Evolutionary conservation across 2,888 invertebrate species (phyloP), one percentile per base, ranked within the genome.

Genomic region (Cataglyphis livida): DNA sequence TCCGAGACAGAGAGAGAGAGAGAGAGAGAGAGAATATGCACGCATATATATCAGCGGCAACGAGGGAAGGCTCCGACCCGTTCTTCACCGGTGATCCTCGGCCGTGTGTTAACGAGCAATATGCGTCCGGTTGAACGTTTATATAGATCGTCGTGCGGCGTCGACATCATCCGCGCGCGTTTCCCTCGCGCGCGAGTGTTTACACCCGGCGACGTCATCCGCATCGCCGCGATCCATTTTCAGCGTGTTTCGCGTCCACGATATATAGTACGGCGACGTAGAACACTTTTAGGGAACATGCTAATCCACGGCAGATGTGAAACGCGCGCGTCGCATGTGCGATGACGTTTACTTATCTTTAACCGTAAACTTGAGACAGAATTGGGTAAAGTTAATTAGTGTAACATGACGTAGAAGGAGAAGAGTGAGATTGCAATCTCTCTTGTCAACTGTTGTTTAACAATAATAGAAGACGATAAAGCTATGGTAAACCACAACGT

Each of bases 101-200:
- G 83, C 82, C 84, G 85, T 85, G 85, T 83, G 86, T 89, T 87
- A 88, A 89, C 88, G 88, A 88, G 87, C 88, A 84, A 89, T 88
- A 84, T 85, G 85, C 84, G 89, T 89, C 89, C 86, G 84, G 85
- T 85, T 73, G 71, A 86, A 81, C 88, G 84, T 88, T 88, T 88
- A 87, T 89, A 89, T 88, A 89, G 88, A 89, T 87, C 88, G 84
- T 75, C 81, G 28, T 28, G 54, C 41, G 51, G 66, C 76, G 57
- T 35, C 74, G 62, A 41, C 76, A 62, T 74, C 81, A 71, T 83
- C 79, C 65, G 71, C 59, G 44, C 71, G 48, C 65, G 51, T 73
- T 65, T 65, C 65, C 62, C 82, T 54, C 25, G 54, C 75, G 54
- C 75, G 41, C 70, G 48, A 70, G 38, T 74, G 64, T 64, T 44